Conservation (phyloP, 2,797 vertebrate genomes). For the Pipistrellus nathusii region DNA sequence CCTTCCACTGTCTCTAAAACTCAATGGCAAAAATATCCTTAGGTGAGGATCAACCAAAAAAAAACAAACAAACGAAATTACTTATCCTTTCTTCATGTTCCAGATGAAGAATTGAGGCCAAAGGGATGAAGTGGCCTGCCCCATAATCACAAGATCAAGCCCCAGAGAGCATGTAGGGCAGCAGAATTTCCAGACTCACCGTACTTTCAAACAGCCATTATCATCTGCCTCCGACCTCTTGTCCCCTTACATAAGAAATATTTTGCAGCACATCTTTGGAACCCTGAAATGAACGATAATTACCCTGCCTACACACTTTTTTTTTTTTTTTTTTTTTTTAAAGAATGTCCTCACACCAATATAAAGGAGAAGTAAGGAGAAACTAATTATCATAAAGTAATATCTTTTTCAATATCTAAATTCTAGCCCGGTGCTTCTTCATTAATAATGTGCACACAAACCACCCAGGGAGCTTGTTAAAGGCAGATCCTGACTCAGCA, state of each 20-base stretch:
- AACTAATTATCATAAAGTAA: slow-evolving; percentile 17
- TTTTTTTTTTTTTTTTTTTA: neutral
- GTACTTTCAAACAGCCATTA: neutral
- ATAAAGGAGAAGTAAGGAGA: slow-evolving; percentile 49
- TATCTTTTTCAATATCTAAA: neutral
- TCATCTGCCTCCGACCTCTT: neutral
- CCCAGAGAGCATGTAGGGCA: neutral
- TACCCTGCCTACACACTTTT: neutral
- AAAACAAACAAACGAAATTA: too few relatives aligned
- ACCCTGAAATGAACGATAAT: slow-evolving; percentile 49
- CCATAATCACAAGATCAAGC: neutral
- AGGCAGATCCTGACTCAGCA: neutral
- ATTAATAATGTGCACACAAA: neutral
- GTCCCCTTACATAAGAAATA: neutral
- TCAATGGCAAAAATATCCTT: too few relatives aligned
- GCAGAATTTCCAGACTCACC: neutral
- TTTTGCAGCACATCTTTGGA: neutral
- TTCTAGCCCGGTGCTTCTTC: neutral
- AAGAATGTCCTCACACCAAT: neutral
- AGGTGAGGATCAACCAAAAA: too few relatives aligned
- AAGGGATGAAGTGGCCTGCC: neutral
- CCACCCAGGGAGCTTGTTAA: neutral
- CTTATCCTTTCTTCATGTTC: neutral
- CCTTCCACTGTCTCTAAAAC: too few relatives aligned
- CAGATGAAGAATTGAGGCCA: neutral